These are phyloP conservation scores for Dyspetes luteomarginatus DNA, from an alignment of 2,888 invertebrate species.

Conservation along the genomic window DNA sequence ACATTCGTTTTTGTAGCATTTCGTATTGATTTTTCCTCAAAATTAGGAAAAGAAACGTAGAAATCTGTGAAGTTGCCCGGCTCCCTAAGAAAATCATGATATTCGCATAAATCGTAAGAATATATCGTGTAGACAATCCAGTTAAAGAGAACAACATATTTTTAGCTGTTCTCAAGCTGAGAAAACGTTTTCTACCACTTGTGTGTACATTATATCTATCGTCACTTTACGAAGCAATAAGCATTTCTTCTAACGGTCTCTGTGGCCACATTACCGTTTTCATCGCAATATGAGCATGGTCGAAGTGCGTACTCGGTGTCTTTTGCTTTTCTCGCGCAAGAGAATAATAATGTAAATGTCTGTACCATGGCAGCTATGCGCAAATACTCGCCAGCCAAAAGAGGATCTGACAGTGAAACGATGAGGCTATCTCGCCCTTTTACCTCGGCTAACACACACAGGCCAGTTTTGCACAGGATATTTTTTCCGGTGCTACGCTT, in stretches of 20 bases:
- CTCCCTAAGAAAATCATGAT: too few species aligned
- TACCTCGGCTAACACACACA: slow-evolving; percentile 31
- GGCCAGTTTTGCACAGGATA: not conserved
- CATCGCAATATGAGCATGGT: too few species aligned
- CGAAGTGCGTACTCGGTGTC: slow-evolving; percentile 37
- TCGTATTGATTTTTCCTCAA: too few species aligned
- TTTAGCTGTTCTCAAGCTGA: too few species aligned
- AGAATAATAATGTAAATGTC: slow-evolving; percentile 67
- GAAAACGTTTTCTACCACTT: slow-evolving; percentile 52
- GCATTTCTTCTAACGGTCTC: slow-evolving; percentile 63
- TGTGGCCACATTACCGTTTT: slow-evolving; percentile 36
- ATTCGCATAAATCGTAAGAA: too few species aligned
- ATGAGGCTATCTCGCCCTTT: slow-evolving; percentile 41
- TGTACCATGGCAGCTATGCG: slow-evolving; percentile 28
- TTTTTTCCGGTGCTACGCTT: slow-evolving; percentile 50
- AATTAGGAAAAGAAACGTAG: too few species aligned
- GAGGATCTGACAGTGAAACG: slow-evolving; percentile 46
- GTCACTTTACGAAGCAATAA: slow-evolving; percentile 68
- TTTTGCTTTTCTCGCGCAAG: slow-evolving; percentile 37
- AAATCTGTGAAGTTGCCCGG: too few species aligned
- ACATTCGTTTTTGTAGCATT: too few species aligned
- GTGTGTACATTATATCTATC: slow-evolving; percentile 68
- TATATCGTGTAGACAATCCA: too few species aligned
- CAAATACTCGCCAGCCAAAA: slow-evolving; percentile 21
- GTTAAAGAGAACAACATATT: too few species aligned